Base-by-base conservation (phyloP, 1,140 invertebrate genomes). In the Drosophila mojavensis region DNA sequence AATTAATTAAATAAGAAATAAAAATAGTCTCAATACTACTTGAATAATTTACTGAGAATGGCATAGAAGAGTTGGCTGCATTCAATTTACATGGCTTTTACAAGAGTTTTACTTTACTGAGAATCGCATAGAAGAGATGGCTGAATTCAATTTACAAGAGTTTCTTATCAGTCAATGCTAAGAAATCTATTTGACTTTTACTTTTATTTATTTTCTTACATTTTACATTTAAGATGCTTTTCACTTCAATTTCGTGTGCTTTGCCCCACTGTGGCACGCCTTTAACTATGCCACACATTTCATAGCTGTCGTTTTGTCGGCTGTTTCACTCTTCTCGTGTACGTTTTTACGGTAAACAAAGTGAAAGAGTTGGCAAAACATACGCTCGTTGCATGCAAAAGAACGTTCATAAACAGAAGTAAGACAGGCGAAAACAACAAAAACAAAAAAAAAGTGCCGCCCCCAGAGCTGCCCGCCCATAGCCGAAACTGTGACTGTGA, bases 351-450 rank as follows among this genome's bases (percentile, higher is more conserved):
- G 62, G 81, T 75, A 81, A 85, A 84, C 78, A 84, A 73, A 72
- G 76, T 68, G 30, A 55, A 71, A 79, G 75, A 88, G 76, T 88
- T 88, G 83, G 79, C 79, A 77, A 74, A 86, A 86, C 83, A 86
- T 77, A 86, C 73, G 79, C 63, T 81, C 48, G 51, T 62, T 51
- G 62, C 73, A 78, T 62, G 67, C 78, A 63, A 80, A 79, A 50
- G 70, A 66, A 84, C 55, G 77, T 83, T 83, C 53, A 72, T 66
- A 69, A 79, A 71, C 68, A 58, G 17, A 17, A 6, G 13, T 45
- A 45, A 47, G 43, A 17, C 43, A 15, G 5, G 5, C 5, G 28
- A 4, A 30, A 5, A 30, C 3, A 30, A 30, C 3, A 30, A 30
- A 30, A 30, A 17, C 17, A 17, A 30, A 30, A 30, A 30, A 30